Percentiles rank a stretch among this genome's conserved stretches.
Evolutionary conservation across 2,888 invertebrate species (phyloP).

Genomic region (Ornithoptera alexandrae): DNA sequence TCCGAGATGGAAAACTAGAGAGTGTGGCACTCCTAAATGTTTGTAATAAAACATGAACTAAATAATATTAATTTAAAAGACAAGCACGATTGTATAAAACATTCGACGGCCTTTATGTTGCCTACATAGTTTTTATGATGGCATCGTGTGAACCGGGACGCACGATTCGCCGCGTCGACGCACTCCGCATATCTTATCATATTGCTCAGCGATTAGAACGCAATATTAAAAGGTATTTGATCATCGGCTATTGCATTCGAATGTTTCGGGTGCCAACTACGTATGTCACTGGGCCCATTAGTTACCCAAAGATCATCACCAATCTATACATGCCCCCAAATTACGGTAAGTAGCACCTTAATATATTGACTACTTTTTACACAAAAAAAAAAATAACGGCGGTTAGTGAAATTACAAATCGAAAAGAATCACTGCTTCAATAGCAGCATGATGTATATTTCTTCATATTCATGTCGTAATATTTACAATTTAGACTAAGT

Average conservation of each 20-base stretch:
- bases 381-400: too few species aligned
- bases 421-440: too few species aligned
- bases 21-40: not conserved
- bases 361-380: too few species aligned
- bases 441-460: too few species aligned
- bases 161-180: conserved; percentile 29
- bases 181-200: conserved; percentile 30
- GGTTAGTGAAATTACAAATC: too few species aligned
- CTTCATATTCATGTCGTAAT: too few species aligned
- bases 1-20: not conserved
- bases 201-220: conserved; percentile 30
- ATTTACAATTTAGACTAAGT: too few species aligned
- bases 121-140: conserved; percentile 32
- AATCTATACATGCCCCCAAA: not conserved
- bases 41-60: conserved; percentile 8
- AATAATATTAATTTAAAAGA: conserved; percentile 24
- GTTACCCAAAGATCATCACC: not conserved
- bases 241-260: conserved; percentile 27
- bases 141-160: conserved; percentile 32
- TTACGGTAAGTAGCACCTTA: too few species aligned
- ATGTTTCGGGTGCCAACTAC: conserved; percentile 23
- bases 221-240: conserved; percentile 29
- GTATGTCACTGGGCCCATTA: not conserved
- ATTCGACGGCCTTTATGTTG: conserved; percentile 28
- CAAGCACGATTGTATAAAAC: conserved; percentile 19